Evolutionary conservation across 2,113 vertebrate genomes (phyloP).

Genomic region (Chroicocephalus ridibundus): DNA sequence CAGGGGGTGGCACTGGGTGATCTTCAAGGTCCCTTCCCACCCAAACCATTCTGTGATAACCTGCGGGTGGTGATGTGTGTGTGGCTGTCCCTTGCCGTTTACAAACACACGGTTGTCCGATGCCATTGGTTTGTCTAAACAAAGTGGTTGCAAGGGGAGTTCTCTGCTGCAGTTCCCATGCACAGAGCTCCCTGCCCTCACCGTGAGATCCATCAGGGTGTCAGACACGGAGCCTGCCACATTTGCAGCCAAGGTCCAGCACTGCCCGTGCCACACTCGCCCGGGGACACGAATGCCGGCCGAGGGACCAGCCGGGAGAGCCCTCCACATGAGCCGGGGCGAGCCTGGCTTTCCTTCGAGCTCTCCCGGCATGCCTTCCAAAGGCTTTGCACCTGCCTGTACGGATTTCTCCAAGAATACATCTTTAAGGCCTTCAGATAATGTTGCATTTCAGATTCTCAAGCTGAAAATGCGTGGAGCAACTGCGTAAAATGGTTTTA

Average conservation of each 20-base stretch:
- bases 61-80: background rate
- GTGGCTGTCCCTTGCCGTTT: background rate
- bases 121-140: accelerated
- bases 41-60: background rate
- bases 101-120: accelerated
- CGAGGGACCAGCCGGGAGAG: background rate
- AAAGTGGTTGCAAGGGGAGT: background rate
- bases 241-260: accelerated
- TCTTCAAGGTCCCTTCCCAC: background rate
- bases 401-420: accelerated
- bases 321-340: accelerated
- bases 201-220: accelerated
- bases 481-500: background rate
- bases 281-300: accelerated
- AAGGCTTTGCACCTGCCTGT: background rate
- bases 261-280: accelerated
- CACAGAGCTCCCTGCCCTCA: accelerated
- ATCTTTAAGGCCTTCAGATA: background rate
- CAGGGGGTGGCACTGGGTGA: background rate
- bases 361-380: accelerated
- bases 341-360: accelerated
- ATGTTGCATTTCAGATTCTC: background rate
- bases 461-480: background rate
- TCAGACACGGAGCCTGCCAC: accelerated
- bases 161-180: background rate